Percentiles rank a stretch among this genome's conserved stretches.
Evolutionary conservation across 2,113 vertebrate genomes (phyloP).

Genomic region (Cathartes aura): DNA sequence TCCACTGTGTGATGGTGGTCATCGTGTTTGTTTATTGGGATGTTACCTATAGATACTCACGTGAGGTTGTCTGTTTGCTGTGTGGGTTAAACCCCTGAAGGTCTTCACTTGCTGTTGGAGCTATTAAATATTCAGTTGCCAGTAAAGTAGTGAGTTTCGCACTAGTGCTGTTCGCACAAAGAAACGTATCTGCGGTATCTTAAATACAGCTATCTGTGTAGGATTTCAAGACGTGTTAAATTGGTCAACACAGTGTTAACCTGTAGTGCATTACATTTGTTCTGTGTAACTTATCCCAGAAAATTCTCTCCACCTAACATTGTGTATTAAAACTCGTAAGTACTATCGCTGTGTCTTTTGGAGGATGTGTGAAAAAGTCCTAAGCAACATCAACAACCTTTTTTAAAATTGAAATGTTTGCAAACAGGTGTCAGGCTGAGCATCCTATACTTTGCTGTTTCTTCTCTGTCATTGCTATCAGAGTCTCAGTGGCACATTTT

Average conservation of each 20-base stretch:
- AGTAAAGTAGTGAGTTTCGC: neutral
- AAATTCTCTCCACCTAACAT: accelerated
- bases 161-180: neutral
- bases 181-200: neutral
- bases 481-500: neutral
- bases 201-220: neutral
- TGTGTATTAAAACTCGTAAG: neutral
- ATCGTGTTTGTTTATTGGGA: too few species aligned
- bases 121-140: neutral
- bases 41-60: neutral
- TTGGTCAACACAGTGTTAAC: accelerated
- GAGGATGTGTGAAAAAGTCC: neutral
- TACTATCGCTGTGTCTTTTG: accelerated
- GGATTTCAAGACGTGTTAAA: neutral
- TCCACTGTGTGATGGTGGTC: neutral
- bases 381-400: neutral
- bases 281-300: neutral
- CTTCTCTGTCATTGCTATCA: neutral
- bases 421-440: neutral
- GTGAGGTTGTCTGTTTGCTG: neutral
- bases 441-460: neutral
- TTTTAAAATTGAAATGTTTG: neutral
- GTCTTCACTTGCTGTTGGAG: neutral
- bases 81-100: neutral
- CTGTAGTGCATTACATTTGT: neutral